Percentiles rank a stretch among this genome's conserved stretches.
Conservation (phyloP, 2,888 invertebrate genomes). For the Melanotus villosus region DNA sequence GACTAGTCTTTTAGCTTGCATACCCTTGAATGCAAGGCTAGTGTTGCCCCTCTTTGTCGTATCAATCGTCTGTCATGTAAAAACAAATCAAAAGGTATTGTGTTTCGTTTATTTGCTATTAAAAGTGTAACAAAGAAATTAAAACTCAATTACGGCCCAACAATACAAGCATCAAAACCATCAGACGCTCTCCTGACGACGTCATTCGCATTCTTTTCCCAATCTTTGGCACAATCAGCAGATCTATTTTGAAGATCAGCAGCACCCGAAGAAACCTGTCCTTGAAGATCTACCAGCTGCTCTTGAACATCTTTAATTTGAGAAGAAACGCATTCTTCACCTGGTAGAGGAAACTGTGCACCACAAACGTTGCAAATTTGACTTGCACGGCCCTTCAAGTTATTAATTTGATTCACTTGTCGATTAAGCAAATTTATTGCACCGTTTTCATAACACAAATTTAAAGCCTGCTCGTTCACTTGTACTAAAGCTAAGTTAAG, state of each 20-base stretch:
- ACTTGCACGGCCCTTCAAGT: neutral
- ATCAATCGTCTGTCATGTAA: too few species aligned
- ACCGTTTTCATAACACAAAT: neutral
- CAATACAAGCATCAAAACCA: too few species aligned
- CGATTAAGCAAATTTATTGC: neutral
- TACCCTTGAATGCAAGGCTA: too few species aligned
- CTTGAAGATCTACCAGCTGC: neutral
- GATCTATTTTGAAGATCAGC: neutral
- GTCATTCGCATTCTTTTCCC: too few species aligned
- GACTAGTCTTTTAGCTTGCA: too few species aligned
- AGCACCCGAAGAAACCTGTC: neutral
- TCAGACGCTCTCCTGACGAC: too few species aligned
- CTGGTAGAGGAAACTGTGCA: neutral
- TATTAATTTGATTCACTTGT: neutral
- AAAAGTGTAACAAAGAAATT: too few species aligned
- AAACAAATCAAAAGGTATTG: too few species aligned
- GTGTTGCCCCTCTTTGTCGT: too few species aligned
- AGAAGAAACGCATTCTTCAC: neutral
- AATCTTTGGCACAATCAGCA: neutral
- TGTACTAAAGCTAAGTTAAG: neutral
- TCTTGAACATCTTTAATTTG: neutral
- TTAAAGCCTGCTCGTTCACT: neutral
- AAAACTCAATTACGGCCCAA: too few species aligned
- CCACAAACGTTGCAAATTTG: neutral
- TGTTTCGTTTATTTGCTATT: too few species aligned